Evolutionary conservation across 2,888 invertebrate species (phyloP).

Genomic region (Cerceris rybyensis): DNA sequence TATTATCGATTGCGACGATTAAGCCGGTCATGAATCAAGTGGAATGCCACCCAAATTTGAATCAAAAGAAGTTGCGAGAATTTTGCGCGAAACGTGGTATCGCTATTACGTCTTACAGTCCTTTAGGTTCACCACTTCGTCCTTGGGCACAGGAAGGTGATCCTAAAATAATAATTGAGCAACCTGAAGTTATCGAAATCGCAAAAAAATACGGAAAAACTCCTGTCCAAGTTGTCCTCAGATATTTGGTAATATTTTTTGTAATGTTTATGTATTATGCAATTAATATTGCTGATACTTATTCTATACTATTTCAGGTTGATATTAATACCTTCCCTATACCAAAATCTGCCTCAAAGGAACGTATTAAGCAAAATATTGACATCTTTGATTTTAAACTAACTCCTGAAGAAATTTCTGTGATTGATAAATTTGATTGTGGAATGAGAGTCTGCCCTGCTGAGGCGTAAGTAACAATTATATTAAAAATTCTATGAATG

Average conservation of each 20-base stretch:
- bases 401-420: constrained; percentile 82
- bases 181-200: constrained; percentile 83
- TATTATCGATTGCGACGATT: constrained; percentile 84
- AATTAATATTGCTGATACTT: neutral
- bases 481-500: neutral
- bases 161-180: constrained; percentile 84
- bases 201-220: constrained; percentile 86
- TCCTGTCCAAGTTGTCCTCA: constrained; percentile 85
- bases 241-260: constrained; percentile 85
- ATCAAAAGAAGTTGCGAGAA: constrained; percentile 87
- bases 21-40: constrained; percentile 86
- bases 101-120: constrained; percentile 88
- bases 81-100: constrained; percentile 87
- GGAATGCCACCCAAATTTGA: constrained; percentile 86
- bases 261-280: neutral
- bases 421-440: constrained; percentile 77
- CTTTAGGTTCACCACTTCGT: constrained; percentile 86
- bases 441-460: constrained; percentile 66
- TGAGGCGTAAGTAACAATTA: constrained; percentile 56
- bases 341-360: constrained; percentile 86
- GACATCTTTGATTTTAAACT: constrained; percentile 86
- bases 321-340: constrained; percentile 78
- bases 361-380: constrained; percentile 85
- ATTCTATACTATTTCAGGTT: constrained; percentile 42
- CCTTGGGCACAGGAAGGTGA: constrained; percentile 80